Evolutionary conservation across 1,140 invertebrate species (phyloP).

Genomic region (Lasioglossum albipes): DNA sequence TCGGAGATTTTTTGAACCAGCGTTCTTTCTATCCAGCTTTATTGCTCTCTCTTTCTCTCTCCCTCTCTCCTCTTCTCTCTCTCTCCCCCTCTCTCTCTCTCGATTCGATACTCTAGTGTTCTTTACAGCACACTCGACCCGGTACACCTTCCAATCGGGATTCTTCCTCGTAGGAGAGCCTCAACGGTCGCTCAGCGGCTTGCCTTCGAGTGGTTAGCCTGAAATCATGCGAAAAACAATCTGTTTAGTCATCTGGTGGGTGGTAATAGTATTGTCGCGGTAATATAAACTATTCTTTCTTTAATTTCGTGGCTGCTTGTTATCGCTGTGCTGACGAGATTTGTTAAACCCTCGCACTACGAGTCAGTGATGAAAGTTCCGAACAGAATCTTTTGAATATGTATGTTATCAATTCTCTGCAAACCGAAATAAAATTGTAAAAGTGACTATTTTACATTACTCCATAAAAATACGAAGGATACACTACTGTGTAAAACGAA

Average conservation of each 20-base stretch:
- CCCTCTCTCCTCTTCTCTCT: neutral
- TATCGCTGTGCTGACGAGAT: too few species aligned
- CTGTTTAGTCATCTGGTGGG: neutral
- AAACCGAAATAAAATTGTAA: too few species aligned
- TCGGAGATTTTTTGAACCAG: neutral
- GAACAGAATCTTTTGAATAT: too few species aligned
- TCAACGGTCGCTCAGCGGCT: constrained; percentile 18
- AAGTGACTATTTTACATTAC: too few species aligned
- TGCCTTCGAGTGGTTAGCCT: constrained; percentile 42
- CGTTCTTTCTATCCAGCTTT: too few species aligned
- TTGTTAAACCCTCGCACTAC: too few species aligned
- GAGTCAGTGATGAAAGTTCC: too few species aligned
- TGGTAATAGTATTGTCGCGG: neutral
- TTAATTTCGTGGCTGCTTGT: too few species aligned
- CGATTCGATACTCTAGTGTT: neutral
- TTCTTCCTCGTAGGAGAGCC: constrained; percentile 37
- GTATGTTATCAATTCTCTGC: too few species aligned
- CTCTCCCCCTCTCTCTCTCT: neutral
- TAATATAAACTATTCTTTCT: neutral
- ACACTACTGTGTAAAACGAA: too few species aligned
- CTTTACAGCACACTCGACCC: neutral
- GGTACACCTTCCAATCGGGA: constrained; percentile 8
- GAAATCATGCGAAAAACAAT: neutral
- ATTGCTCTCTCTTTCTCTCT: too few species aligned
- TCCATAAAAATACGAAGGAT: too few species aligned